Percentiles rank a stretch among this genome's conserved stretches.
These are phyloP conservation scores for Pangasius macronema DNA, from an alignment of 2,797 vertebrate genomes.

Conservation along the genomic window DNA sequence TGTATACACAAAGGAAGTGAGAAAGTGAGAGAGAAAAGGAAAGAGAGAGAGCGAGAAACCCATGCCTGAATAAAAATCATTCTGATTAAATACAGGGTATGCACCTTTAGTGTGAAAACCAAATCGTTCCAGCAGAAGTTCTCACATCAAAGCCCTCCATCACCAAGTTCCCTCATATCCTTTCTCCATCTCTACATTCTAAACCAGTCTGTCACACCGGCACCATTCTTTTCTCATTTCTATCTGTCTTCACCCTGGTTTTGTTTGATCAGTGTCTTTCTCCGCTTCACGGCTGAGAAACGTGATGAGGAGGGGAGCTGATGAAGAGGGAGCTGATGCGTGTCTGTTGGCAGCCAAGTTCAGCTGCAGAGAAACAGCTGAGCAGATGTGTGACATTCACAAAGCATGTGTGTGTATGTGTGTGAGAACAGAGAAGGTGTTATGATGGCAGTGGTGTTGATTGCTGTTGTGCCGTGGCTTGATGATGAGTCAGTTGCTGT, in stretches of 20 bases:
- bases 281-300: slow-evolving; percentile 26
- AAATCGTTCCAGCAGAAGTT: not conserved
- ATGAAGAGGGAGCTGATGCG: slow-evolving; percentile 45
- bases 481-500: slow-evolving; percentile 35
- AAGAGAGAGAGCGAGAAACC: not conserved
- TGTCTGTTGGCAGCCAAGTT: slow-evolving; percentile 48
- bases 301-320: not conserved
- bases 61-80: slow-evolving; percentile 1
- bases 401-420: slow-evolving; percentile 16
- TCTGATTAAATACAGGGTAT: slow-evolving; percentile 17
- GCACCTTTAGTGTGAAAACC: not conserved
- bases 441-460: slow-evolving; percentile 56
- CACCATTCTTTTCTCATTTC: slow-evolving; percentile 20
- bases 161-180: slow-evolving; percentile 1
- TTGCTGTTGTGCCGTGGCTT: slow-evolving; percentile 51
- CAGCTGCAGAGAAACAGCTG: slow-evolving; percentile 42
- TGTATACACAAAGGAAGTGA: not conserved
- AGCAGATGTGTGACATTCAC: slow-evolving; percentile 43
- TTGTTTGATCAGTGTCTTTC: slow-evolving; percentile 26
- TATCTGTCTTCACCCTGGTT: slow-evolving; percentile 11
- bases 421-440: slow-evolving; percentile 38
- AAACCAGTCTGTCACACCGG: not conserved
- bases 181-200: slow-evolving; percentile 25
- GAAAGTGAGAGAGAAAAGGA: not conserved
- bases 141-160: slow-evolving; percentile 32